Evolutionary conservation across 2,797 vertebrate genomes (phyloP).

Genomic region (Botia almorhae): DNA sequence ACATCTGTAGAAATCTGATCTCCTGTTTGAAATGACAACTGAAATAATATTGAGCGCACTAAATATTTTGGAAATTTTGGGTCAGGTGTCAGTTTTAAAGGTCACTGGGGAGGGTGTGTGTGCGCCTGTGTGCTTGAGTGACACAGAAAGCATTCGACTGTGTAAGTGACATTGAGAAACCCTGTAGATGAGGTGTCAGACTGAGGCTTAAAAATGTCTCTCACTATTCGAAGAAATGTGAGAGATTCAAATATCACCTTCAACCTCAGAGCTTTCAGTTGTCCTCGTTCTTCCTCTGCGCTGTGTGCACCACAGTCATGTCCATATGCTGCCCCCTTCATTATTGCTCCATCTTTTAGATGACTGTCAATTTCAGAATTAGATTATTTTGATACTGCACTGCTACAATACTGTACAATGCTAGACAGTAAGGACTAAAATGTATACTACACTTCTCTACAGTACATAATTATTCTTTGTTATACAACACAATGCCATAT

Average conservation of each 20-base stretch:
- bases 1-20: neutral
- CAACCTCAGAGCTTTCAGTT: constrained; percentile 24
- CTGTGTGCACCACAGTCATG: neutral
- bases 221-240: constrained; percentile 36
- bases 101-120: neutral
- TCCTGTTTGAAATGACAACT: constrained; percentile 10
- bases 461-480: too few species aligned
- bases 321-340: neutral
- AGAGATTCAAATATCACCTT: constrained; percentile 35
- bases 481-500: neutral
- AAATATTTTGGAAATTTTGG: constrained; percentile 33
- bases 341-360: neutral
- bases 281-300: constrained; percentile 6
- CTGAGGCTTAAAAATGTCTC: constrained; percentile 18
- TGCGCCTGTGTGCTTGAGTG: neutral
- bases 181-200: constrained; percentile 3
- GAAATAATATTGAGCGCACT: constrained; percentile 35
- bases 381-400: neutral
- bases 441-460: too few species aligned
- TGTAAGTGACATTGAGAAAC: constrained; percentile 22
- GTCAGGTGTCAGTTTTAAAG: constrained; percentile 2
- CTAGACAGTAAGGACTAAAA: too few species aligned
- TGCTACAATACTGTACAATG: too few species aligned
- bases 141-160: constrained; percentile 1
- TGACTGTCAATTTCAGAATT: neutral